Conservation (phyloP, 37 sponge, comb jelly and placozoan species). For the Mnemiopsis leidyi region DNA sequence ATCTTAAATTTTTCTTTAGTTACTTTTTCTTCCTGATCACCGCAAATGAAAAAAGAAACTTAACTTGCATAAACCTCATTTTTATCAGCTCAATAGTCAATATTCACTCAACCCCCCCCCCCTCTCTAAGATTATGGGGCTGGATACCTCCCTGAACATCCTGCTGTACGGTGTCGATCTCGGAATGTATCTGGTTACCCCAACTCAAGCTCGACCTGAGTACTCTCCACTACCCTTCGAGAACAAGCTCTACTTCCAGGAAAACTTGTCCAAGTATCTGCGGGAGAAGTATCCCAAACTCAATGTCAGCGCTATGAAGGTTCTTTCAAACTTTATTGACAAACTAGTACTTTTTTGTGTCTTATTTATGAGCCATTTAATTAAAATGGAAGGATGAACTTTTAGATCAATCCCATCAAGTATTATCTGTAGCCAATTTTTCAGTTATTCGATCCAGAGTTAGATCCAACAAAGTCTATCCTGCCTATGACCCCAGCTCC, state of each 20-base stretch:
- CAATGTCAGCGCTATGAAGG: constrained; percentile 54
- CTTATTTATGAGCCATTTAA: too few species aligned
- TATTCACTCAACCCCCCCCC: too few species aligned
- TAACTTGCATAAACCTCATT: too few species aligned
- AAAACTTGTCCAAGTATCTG: constrained; percentile 52
- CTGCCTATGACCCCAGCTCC: not conserved
- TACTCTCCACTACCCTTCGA: constrained; percentile 65
- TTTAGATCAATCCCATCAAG: too few species aligned
- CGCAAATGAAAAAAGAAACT: too few species aligned
- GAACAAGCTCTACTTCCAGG: constrained; percentile 65
- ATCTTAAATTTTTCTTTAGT: too few species aligned
- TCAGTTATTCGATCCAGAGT: constrained; percentile 43
- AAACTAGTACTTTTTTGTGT: too few species aligned
- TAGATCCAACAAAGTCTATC: not conserved
- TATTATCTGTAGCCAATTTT: too few species aligned
- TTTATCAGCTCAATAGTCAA: too few species aligned
- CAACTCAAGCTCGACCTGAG: not conserved
- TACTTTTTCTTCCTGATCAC: too few species aligned
- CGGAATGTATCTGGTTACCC: constrained; percentile 18
- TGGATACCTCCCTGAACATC: constrained; percentile 55
- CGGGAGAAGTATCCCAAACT: constrained; percentile 57
- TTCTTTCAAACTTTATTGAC: too few species aligned
- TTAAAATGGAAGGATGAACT: too few species aligned
- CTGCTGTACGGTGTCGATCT: constrained; percentile 44
- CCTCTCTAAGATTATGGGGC: constrained; percentile 18